A percentile compares a stretch with the other conserved stretches of the same genome.
Evolutionary conservation across 2,113 vertebrate genomes (phyloP).

Genomic region (Podocnemis expansa): DNA sequence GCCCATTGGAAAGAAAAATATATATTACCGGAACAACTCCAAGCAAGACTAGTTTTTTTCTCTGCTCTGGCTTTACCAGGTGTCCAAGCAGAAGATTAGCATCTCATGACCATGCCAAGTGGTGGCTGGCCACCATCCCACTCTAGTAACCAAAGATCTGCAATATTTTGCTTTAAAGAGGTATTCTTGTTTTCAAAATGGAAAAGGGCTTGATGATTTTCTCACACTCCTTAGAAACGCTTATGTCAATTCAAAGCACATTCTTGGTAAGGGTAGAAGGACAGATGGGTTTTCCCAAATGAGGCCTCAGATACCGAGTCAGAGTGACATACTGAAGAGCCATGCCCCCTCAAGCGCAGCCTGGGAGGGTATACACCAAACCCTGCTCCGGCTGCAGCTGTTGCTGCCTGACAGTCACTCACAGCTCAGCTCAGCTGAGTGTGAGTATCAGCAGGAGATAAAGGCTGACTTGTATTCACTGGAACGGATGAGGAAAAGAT

Average conservation of each 20-base stretch:
- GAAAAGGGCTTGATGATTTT: slow-evolving; percentile 22
- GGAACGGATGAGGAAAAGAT: too few species aligned
- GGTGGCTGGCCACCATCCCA: not conserved
- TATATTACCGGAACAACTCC: not conserved
- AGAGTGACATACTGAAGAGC: too few species aligned
- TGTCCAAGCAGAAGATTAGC: not conserved
- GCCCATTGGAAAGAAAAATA: not conserved
- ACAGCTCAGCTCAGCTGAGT: too few species aligned
- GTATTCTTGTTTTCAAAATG: slow-evolving; percentile 19
- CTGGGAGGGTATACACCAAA: too few species aligned
- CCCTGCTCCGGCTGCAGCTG: too few species aligned
- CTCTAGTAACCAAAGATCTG: not conserved
- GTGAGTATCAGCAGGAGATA: too few species aligned
- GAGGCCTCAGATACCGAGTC: too few species aligned
- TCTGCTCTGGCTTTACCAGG: not conserved
- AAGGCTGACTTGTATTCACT: too few species aligned
- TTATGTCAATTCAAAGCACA: slow-evolving; percentile 54
- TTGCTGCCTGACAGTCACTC: too few species aligned
- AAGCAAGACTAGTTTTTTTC: not conserved
- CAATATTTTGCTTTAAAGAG: not conserved
- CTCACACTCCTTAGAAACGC: slow-evolving; percentile 35
- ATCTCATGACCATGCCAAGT: not conserved
- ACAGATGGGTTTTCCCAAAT: slow-evolving; percentile 44
- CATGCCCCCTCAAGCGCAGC: too few species aligned
- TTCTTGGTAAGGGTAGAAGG: slow-evolving; percentile 43